Base-by-base conservation (phyloP, 1,140 invertebrate genomes). In the Pentalonia nigronervosa region DNA sequence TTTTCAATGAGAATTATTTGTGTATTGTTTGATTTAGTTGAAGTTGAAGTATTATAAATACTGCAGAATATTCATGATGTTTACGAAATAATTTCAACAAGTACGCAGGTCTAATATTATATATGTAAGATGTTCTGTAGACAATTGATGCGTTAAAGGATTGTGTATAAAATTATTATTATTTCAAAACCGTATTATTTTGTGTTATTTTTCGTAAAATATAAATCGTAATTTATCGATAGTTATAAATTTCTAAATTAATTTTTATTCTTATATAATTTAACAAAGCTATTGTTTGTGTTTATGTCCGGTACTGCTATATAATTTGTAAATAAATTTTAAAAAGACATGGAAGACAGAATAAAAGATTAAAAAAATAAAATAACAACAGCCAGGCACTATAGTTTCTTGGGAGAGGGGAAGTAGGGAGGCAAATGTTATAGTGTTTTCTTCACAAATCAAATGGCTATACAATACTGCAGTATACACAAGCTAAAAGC, bases 381-480 rank as follows among this genome's bases (percentile, higher is more conserved):
- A 89, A 53, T 23, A 45, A 20, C 14, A 23, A 89, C 47, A 9
- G 20, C 47, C 17, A 2, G 7, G 87, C 25, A 25, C 41, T 30
- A 45, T 25, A 14, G 41, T 76, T n/a, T n/a, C n/a, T n/a, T 76
- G 84, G 84, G 30, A 20, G n/a, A 9, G 21, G 30, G 30, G 17
- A n/a, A 1, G 87, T 17, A 7, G 87, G 36, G 53, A 30, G 20
- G 34, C 53, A 36, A 47, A 90, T 17, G 60, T 76, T 76, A 76
- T 17, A 48, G 17, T 34, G 41, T 91, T 81, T 47, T 76, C 30
- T 91, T 90, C 45, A 76, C 53, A 76, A 76, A 76, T 91, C 41
- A 91, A 91, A 91, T 60, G 90, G n/a, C 36, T 67, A 45, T 41
- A 67, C 41, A 91, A 91, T n/a, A 76, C 41, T 41, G 41, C 50